phyloP scores from a whole-genome alignment of 2,113 vertebrate genomes.

The Gambusia holbrooki region DNA sequence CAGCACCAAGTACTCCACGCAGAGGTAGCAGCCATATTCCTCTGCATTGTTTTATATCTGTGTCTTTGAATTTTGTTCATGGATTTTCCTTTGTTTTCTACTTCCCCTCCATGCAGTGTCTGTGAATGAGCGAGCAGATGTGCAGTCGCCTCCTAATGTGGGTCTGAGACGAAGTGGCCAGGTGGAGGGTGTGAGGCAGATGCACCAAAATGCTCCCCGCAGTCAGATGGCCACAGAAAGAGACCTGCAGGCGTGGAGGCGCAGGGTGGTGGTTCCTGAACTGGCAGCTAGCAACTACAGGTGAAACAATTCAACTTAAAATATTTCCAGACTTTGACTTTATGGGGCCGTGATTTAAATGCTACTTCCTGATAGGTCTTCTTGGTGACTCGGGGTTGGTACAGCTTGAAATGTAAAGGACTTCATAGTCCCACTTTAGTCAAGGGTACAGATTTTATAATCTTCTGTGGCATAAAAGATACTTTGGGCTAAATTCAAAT shows the following conservation, averaged over 20 bases:
- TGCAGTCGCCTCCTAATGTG: constrained; percentile 93
- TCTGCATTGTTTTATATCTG: neutral
- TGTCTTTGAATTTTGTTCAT: neutral
- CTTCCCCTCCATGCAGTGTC: constrained; percentile 76
- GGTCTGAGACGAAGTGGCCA: constrained; percentile 93
- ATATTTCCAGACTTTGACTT: neutral
- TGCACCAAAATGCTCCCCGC: constrained; percentile 95
- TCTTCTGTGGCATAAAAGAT: no score
- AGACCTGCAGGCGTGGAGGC: constrained; percentile 93
- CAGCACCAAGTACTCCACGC: constrained; percentile 82
- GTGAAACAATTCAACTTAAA: constrained; percentile 64
- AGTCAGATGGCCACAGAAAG: constrained; percentile 95
- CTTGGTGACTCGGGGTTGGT: neutral
- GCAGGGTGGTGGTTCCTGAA: constrained; percentile 93
- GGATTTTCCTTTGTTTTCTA: neutral
- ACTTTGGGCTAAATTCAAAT: neutral
- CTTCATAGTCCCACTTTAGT: no score
- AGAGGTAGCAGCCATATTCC: constrained; percentile 81
- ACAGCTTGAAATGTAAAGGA: neutral
- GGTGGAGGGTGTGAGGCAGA: constrained; percentile 95
- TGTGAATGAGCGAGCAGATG: constrained; percentile 86
- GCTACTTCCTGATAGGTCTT: neutral
- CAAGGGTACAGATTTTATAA: neutral
- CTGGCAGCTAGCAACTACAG: constrained; percentile 83
- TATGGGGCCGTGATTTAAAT: neutral